Evolutionary conservation across 2,888 invertebrate species (phyloP), one percentile per base, ranked within the genome.

Genomic region (Panorpa germanica): DNA sequence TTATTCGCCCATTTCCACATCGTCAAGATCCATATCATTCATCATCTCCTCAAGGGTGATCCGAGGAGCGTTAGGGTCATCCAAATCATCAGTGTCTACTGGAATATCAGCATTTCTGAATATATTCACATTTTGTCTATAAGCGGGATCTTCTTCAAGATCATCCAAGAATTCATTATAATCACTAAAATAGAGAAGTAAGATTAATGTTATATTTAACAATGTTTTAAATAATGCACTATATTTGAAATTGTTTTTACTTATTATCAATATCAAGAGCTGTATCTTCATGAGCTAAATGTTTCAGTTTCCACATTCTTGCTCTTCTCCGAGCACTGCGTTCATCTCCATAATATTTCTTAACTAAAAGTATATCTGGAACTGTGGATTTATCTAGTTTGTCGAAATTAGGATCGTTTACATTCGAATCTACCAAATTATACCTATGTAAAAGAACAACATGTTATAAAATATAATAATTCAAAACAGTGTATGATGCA

Each of bases 81-180:
- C 52, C 28, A 64, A 62, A 36, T 63, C 61, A 39, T 57, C 52
- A 0, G 57, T 53, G 46, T 76, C 73, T 2, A 65, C 58, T 18
- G 65, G 57, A 33, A 65, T 54, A 4, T 48, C 43, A 9, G 56
- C 52, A 12, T 67, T 59, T 43, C 72, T 71, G 57, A 86, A 98
- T 38, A 98, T 93, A 50, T 95, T 95, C 28, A 98, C 70, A 48
- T 90, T 80, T 48, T 86, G 81, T 32, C 98, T 66, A 45, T 85
- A 65, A 9, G 72, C 69, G 4, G 75, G 74, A 54, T 98, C 93
- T 53, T 98, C 96, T 53, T 98, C 98, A 38, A 98, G 57, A 48
- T 98, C 98, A 43, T 96, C 90, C 54, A 96, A 60, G 59, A 98
- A 98, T 41, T 93, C 93, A 42, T 78, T 73, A 55, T 85, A 95